These are phyloP conservation scores for Baccha elongata DNA, from an alignment of 2,888 invertebrate species.

Conservation along the genomic window DNA sequence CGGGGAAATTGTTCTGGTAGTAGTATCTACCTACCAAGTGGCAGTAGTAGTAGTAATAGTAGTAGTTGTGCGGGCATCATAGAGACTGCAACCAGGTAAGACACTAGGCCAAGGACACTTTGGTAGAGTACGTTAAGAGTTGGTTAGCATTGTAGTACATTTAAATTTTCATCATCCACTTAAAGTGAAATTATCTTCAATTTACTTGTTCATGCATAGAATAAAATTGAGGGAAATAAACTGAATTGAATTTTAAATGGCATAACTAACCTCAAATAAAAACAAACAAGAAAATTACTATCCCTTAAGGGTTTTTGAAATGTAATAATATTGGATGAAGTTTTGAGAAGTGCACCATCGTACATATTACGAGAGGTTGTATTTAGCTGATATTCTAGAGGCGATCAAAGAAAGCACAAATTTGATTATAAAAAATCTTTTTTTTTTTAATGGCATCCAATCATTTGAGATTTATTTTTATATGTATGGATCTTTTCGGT, in stretches of 20 bases:
- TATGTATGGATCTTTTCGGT: too few relatives aligned
- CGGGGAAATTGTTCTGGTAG: slow-evolving; percentile 11
- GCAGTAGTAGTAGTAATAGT: background rate
- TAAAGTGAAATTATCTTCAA: slow-evolving; percentile 47
- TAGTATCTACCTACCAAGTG: too few relatives aligned
- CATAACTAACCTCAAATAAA: slow-evolving; percentile 18
- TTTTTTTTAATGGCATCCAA: too few relatives aligned
- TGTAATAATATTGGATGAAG: background rate
- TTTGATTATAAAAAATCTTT: too few relatives aligned
- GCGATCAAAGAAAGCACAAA: too few relatives aligned
- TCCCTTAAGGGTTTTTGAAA: slow-evolving; percentile 15
- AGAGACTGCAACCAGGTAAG: slow-evolving; percentile 27
- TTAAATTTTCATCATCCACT: slow-evolving; percentile 53
- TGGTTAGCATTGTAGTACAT: slow-evolving; percentile 6
- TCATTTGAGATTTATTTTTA: too few relatives aligned
- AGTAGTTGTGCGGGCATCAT: slow-evolving; percentile 12
- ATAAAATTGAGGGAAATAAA: slow-evolving; percentile 40
- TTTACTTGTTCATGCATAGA: slow-evolving; percentile 44
- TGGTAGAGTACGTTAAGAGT: slow-evolving; percentile 11
- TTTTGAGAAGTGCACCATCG: background rate
- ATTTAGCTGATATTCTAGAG: too few relatives aligned
- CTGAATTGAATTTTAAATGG: slow-evolving; percentile 42
- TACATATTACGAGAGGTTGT: too few relatives aligned
- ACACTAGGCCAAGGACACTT: slow-evolving; percentile 58
- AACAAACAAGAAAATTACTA: slow-evolving; percentile 34